Evolutionary conservation across 2,113 vertebrate genomes (phyloP).

Genomic region (Calyptomena viridis): DNA sequence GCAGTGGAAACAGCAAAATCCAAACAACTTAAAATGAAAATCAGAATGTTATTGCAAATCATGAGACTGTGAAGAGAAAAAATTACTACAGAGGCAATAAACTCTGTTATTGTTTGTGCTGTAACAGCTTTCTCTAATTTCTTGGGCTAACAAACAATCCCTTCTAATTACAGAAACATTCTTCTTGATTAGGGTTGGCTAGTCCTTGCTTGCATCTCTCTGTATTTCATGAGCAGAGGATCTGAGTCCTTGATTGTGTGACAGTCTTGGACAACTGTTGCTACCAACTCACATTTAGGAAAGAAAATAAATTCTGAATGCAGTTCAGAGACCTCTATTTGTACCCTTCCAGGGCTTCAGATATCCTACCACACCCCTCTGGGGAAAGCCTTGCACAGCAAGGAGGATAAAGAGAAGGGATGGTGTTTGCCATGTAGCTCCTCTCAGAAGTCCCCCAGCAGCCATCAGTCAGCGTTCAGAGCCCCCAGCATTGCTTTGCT

Average conservation of each 20-base stretch:
- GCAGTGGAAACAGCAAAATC: conserved; percentile 15
- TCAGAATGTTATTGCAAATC: conserved; percentile 49
- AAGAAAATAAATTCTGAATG: not conserved
- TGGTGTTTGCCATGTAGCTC: not conserved
- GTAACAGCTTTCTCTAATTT: conserved; percentile 58
- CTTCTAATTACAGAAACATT: conserved; percentile 58
- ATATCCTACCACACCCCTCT: not conserved
- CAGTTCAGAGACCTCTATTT: not conserved
- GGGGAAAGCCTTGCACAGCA: not conserved
- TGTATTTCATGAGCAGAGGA: not conserved
- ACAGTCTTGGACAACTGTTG: not conserved
- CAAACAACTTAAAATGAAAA: conserved; percentile 39
- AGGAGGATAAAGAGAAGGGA: not conserved
- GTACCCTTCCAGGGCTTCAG: not conserved
- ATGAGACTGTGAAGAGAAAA: conserved; percentile 46
- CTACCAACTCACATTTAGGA: not conserved
- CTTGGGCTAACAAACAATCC: conserved; percentile 54
- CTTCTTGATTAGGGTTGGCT: conserved; percentile 47
- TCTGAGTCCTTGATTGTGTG: not conserved
- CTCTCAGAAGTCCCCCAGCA: not conserved
- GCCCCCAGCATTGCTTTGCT: not conserved
- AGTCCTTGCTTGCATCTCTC: not conserved
- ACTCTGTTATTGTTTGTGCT: conserved; percentile 49
- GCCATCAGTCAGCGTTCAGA: not conserved
- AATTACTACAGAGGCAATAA: conserved; percentile 50